Percentiles rank a stretch among this genome's conserved stretches.
These are phyloP conservation scores for Tapirus indicus DNA, from an alignment of 2,797 vertebrate genomes.

Conservation along the genomic window DNA sequence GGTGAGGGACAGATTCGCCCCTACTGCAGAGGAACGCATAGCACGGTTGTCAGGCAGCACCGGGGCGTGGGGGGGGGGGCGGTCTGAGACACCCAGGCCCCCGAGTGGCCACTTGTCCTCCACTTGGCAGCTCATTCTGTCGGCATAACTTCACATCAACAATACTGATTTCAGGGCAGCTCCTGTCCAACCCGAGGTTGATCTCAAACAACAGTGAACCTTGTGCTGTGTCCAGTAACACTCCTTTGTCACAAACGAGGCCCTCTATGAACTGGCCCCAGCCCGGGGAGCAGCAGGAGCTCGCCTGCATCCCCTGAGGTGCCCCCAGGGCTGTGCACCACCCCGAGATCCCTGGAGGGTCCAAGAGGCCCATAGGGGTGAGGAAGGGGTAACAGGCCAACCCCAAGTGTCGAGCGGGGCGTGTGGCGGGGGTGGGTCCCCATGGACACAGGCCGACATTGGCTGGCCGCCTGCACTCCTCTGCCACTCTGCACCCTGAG, in stretches of 20 bases:
- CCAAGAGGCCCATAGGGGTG: not conserved
- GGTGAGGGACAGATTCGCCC: not conserved
- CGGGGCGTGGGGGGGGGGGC: fast-evolving
- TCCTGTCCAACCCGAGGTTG: not conserved
- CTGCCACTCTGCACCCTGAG: too few species aligned
- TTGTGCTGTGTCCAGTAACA: not conserved
- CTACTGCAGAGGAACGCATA: not conserved
- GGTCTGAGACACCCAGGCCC: not conserved
- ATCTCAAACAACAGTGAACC: not conserved
- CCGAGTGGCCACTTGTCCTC: fast-evolving
- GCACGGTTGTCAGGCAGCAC: not conserved
- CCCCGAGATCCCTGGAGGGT: not conserved
- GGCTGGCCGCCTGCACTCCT: fast-evolving
- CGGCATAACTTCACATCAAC: not conserved
- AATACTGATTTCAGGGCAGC: not conserved
- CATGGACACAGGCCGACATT: fast-evolving
- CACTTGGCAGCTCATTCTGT: not conserved
- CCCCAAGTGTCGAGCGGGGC: not conserved
- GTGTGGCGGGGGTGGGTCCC: fast-evolving
- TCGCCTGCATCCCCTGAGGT: not conserved
- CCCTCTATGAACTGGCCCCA: not conserved
- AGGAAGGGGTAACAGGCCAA: not conserved
- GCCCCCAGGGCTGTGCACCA: fast-evolving
- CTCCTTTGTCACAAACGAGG: not conserved
- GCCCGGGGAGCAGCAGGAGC: not conserved